phyloP scores from a whole-genome alignment of 23 tunicate genomes.

The Styela plicata region DNA sequence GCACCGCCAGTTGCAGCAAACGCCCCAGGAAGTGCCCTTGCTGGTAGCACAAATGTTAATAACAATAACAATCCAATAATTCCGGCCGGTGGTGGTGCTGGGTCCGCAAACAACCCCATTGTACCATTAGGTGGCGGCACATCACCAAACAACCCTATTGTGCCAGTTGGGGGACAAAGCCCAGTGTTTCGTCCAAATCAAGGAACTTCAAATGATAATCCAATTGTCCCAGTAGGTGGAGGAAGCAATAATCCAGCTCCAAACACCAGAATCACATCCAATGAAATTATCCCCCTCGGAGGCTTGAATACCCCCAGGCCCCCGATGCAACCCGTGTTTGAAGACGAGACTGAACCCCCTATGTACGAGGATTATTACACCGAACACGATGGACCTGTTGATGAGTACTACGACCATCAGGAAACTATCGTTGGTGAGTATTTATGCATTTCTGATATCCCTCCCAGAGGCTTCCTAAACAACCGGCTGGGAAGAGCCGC shows the following conservation, averaged over 20 bases:
- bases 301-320: not conserved
- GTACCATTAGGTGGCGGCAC: slow-evolving; percentile 8
- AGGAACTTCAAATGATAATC: not conserved
- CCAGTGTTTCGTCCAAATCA: not conserved
- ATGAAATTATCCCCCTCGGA: not conserved
- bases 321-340: slow-evolving; percentile 3
- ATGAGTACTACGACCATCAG: not conserved
- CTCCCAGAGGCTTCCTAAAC: too few species aligned
- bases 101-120: not conserved
- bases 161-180: not conserved
- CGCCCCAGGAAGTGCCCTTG: not conserved
- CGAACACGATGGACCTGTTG: not conserved
- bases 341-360: slow-evolving; percentile 2
- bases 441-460: too few species aligned
- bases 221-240: not conserved
- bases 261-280: not conserved
- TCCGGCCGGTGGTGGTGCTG: not conserved
- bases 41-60: not conserved
- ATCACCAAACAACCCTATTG: not conserved
- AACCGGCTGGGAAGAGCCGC: too few species aligned
- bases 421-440: not conserved
- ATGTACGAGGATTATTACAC: not conserved
- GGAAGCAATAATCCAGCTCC: not conserved
- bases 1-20: not conserved
- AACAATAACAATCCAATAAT: not conserved